Evolutionary conservation across 2,888 invertebrate species (phyloP).

Genomic region (Melanostoma mellinum): DNA sequence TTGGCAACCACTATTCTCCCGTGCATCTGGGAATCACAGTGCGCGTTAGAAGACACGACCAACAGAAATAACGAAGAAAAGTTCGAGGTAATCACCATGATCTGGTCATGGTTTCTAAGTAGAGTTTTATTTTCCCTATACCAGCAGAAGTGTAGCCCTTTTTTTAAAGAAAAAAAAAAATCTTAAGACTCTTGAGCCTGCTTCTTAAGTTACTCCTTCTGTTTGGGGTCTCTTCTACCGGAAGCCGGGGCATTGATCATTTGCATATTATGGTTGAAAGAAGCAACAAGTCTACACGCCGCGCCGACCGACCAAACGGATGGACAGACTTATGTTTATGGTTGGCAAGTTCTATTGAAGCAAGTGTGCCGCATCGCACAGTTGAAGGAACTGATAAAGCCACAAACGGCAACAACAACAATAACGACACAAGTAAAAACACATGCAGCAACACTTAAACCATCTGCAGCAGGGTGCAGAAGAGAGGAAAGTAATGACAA

Average conservation of each 20-base stretch:
- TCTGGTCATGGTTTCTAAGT: constrained; percentile 60
- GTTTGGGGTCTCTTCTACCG: constrained; percentile 54
- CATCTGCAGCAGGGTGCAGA: constrained; percentile 26
- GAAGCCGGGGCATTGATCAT: constrained; percentile 70
- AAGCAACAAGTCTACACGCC: constrained; percentile 43
- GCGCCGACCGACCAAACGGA: constrained; percentile 15
- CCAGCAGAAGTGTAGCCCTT: constrained; percentile 39
- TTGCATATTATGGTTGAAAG: constrained; percentile 66
- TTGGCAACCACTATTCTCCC: constrained; percentile 4
- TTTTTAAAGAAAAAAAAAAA: constrained; percentile 1
- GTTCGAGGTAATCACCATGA: constrained; percentile 64
- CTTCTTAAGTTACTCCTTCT: constrained; percentile 22
- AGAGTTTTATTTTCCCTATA: constrained; percentile 19
- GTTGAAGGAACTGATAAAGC: constrained; percentile 66
- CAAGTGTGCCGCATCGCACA: constrained; percentile 55
- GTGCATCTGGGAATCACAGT: constrained; percentile 23
- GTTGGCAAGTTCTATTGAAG: constrained; percentile 51
- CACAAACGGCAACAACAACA: constrained; percentile 28
- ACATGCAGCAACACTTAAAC: constrained; percentile 22
- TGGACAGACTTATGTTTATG: constrained; percentile 47
- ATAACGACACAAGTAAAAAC: constrained; percentile 8
- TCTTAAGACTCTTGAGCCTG: not conserved
- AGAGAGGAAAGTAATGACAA: not conserved
- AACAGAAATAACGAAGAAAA: not conserved
- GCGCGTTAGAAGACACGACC: constrained; percentile 39